Evolutionary conservation across 2,113 vertebrate species (phyloP).

Genomic region (Sinocyclocheilus anshuiensis): DNA sequence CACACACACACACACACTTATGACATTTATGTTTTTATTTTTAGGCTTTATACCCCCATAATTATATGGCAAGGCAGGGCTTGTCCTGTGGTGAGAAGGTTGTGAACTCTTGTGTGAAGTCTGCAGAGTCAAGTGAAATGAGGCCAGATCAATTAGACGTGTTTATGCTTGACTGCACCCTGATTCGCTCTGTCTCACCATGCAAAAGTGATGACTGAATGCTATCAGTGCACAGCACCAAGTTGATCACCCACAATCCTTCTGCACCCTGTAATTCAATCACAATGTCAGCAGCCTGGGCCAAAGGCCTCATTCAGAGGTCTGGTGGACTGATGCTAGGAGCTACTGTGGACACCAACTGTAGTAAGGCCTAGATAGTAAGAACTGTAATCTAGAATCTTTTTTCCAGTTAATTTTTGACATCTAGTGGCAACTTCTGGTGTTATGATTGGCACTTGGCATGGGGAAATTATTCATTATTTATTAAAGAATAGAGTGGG

Average conservation of each 20-base stretch:
- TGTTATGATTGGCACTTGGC: too few species aligned
- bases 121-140: constrained; percentile 7
- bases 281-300: constrained; percentile 56
- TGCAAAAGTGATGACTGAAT: constrained; percentile 57
- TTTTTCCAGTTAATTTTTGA: neutral
- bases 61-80: neutral
- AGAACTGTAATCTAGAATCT: constrained; percentile 34
- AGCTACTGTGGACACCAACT: neutral
- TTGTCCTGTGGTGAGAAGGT: neutral
- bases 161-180: constrained; percentile 47
- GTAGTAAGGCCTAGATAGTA: too few species aligned
- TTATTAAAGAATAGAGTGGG: too few species aligned
- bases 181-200: constrained; percentile 47
- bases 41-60: neutral
- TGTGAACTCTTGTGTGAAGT: constrained; percentile 27
- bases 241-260: constrained; percentile 69
- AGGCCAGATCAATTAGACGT: constrained; percentile 38
- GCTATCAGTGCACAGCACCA: constrained; percentile 66
- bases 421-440: too few species aligned
- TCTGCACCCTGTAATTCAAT: constrained; percentile 73
- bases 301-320: too few species aligned
- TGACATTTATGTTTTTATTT: neutral
- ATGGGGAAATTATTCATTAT: too few species aligned
- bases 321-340: neutral
- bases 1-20: too few species aligned